These are phyloP conservation scores for Rhopalosiphum padi DNA, from an alignment of 1,140 invertebrate species.

Conservation along the genomic window DNA sequence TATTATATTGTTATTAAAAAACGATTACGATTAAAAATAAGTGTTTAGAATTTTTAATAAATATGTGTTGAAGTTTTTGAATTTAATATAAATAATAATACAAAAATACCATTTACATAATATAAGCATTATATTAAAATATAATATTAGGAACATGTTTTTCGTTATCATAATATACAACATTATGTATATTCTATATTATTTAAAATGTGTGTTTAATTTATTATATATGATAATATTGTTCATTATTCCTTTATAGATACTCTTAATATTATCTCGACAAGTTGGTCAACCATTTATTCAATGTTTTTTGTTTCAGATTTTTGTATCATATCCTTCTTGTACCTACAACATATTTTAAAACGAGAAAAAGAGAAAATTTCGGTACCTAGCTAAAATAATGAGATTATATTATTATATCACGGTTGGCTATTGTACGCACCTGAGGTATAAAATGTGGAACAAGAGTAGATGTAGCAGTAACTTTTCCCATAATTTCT, in stretches of 20 bases:
- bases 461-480: slow-evolving; percentile 20
- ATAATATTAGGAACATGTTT: not conserved
- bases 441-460: slow-evolving; percentile 22
- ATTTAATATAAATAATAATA: not conserved
- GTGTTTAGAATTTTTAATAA: not conserved
- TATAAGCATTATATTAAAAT: not conserved
- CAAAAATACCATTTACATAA: not conserved
- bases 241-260: not conserved
- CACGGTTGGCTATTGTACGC: slow-evolving; percentile 30
- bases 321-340: not conserved
- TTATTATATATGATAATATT: not conserved
- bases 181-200: not conserved
- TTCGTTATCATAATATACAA: not conserved
- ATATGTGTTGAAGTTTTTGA: not conserved
- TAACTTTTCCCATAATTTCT: slow-evolving; percentile 51
- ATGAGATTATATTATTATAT: slow-evolving; percentile 52
- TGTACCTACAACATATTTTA: not conserved
- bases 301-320: not conserved
- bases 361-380: slow-evolving; percentile 24
- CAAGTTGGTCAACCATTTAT: not conserved
- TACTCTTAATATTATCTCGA: not conserved
- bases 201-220: not conserved
- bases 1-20: not conserved
- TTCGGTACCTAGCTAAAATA: slow-evolving; percentile 34
- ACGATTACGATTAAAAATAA: too few relatives aligned